These are phyloP conservation scores for Sapayoa aenigma DNA, from an alignment of 2,113 vertebrate genomes.

Conservation along the genomic window DNA sequence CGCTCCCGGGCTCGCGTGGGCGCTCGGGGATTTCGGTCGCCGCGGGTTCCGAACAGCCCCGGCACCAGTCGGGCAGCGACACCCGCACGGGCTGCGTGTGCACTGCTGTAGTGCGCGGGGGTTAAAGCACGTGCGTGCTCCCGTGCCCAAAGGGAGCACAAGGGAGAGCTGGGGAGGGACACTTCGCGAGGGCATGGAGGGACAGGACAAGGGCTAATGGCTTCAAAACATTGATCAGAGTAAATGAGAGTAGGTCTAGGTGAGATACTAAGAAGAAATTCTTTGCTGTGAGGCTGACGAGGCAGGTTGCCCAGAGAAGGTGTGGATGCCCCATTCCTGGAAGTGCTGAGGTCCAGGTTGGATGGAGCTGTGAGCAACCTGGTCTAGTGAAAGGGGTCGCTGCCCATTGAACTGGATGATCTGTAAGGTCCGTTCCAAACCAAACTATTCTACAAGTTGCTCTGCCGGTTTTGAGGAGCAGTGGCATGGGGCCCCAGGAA, in stretches of 20 bases:
- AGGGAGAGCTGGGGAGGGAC: neutral
- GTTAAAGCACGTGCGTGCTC: fast-evolving
- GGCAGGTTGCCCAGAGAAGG: neutral
- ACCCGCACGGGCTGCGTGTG: fast-evolving
- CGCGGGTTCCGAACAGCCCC: fast-evolving
- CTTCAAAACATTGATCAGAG: neutral
- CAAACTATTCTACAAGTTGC: fast-evolving
- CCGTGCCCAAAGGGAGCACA: no score
- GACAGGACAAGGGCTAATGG: neutral
- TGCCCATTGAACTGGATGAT: neutral
- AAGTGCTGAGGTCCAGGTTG: neutral
- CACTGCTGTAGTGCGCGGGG: neutral
- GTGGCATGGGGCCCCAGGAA: fast-evolving
- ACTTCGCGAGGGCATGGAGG: neutral
- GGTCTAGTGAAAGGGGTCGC: no score
- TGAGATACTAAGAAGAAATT: no score
- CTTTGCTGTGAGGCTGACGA: neutral
- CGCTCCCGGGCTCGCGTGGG: fast-evolving
- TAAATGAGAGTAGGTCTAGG: neutral
- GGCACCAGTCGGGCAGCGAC: fast-evolving
- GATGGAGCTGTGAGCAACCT: neutral
- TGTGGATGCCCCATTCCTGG: neutral
- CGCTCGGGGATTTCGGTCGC: neutral
- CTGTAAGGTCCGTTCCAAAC: no score
- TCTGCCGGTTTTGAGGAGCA: fast-evolving